Conservation (phyloP, 2,113 vertebrate genomes). For the Aix galericulata region DNA sequence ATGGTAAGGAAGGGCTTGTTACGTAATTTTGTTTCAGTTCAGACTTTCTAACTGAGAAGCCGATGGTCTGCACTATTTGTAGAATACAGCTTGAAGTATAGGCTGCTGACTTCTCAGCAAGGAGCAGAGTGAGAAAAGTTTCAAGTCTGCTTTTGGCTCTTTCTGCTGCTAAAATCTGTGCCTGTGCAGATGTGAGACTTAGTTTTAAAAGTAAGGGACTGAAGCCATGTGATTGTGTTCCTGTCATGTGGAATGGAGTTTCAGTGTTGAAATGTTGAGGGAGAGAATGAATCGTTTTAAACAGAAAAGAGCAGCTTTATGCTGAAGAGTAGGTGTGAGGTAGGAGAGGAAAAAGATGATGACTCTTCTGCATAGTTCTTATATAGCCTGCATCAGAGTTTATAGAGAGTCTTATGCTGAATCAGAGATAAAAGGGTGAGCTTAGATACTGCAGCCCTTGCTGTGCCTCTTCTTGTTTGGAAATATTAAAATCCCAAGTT, state of each 20-base stretch:
- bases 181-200: background rate
- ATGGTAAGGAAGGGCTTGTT: constrained; percentile 77
- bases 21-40: background rate
- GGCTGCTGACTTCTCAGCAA: background rate
- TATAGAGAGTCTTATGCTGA: background rate
- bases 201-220: background rate
- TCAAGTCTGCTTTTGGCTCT: background rate
- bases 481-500: accelerated
- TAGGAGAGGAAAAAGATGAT: background rate
- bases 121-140: background rate
- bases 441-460: background rate
- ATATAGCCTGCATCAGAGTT: background rate
- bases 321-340: background rate
- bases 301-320: background rate
- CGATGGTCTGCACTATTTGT: accelerated
- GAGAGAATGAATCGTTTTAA: background rate
- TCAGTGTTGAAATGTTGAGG: background rate
- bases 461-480: background rate
- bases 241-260: background rate
- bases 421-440: background rate
- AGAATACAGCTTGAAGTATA: background rate
- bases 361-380: background rate
- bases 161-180: background rate
- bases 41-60: accelerated
- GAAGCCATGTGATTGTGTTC: background rate